phyloP scores from a whole-genome alignment of 2,113 vertebrate genomes.

The Polypterus senegalus region DNA sequence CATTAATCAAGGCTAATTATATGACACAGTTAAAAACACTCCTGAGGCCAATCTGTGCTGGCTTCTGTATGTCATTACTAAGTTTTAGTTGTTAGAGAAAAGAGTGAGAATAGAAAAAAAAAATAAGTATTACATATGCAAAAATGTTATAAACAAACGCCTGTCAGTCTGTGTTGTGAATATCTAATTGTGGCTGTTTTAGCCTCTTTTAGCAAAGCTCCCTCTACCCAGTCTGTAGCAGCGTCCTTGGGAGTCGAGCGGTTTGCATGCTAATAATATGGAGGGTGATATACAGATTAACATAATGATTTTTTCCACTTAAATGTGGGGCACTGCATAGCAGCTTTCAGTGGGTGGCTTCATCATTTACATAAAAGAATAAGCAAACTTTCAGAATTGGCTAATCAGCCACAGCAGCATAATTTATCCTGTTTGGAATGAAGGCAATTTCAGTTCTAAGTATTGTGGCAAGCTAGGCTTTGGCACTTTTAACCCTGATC shows the following conservation, averaged over 20 bases:
- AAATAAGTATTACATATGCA: background rate
- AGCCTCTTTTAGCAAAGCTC: background rate
- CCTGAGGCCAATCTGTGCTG: constrained; percentile 43
- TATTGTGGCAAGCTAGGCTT: too few species aligned
- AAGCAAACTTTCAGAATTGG: background rate
- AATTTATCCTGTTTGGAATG: constrained; percentile 2
- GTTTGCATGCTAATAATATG: background rate
- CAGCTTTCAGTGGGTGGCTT: background rate
- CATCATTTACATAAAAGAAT: background rate
- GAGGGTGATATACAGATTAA: background rate
- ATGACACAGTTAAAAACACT: constrained; percentile 49
- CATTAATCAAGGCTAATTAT: constrained; percentile 90
- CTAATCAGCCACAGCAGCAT: background rate
- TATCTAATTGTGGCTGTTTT: background rate
- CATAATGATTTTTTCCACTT: background rate
- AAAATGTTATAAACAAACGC: background rate
- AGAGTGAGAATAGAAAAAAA: constrained; percentile 13
- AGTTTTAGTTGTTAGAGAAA: constrained; percentile 39
- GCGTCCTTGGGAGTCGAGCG: background rate
- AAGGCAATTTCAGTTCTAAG: constrained; percentile 2
- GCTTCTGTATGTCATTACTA: constrained; percentile 49
- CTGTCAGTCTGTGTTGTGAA: background rate
- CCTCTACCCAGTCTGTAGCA: background rate
- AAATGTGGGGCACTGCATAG: background rate
- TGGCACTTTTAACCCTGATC: too few species aligned